phyloP scores from a whole-genome alignment of 2,797 vertebrate genomes.

The Leuciscus waleckii region DNA sequence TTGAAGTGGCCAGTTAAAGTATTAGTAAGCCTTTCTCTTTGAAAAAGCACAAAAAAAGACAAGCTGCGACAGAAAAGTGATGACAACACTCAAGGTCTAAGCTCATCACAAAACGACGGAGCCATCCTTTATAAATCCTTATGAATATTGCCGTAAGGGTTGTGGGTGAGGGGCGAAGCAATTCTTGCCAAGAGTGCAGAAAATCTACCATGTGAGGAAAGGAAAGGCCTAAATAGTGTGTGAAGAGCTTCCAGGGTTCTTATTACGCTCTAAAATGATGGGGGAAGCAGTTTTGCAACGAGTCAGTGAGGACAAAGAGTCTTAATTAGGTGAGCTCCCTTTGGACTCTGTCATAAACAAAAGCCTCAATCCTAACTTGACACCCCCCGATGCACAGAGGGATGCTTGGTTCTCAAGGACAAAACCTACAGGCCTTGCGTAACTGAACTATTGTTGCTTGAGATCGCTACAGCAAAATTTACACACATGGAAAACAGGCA shows the following conservation, averaged over 20 bases:
- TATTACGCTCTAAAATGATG: conserved; percentile 57
- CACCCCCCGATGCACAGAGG: neutral
- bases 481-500: neutral
- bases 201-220: conserved; percentile 64
- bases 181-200: conserved; percentile 65
- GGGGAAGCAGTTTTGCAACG: conserved; percentile 66
- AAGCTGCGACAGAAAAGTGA: conserved; percentile 2
- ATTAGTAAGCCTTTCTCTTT: conserved; percentile 14
- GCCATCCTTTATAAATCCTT: conserved; percentile 50
- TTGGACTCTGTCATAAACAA: conserved; percentile 62
- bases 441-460: neutral
- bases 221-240: conserved; percentile 16
- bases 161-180: conserved; percentile 25
- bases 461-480: neutral
- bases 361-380: conserved; percentile 8
- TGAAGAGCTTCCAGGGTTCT: conserved; percentile 62
- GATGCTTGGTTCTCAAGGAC: conserved; percentile 65
- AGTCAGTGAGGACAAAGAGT: conserved; percentile 67
- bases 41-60: conserved; percentile 15
- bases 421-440: neutral
- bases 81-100: conserved; percentile 15
- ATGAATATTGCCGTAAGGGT: conserved; percentile 56
- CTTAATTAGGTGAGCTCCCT: conserved; percentile 68
- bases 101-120: neutral
- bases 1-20: neutral